These are phyloP conservation scores for Rafetus swinhoei DNA, from an alignment of 2,113 vertebrate species.

Conservation along the genomic window DNA sequence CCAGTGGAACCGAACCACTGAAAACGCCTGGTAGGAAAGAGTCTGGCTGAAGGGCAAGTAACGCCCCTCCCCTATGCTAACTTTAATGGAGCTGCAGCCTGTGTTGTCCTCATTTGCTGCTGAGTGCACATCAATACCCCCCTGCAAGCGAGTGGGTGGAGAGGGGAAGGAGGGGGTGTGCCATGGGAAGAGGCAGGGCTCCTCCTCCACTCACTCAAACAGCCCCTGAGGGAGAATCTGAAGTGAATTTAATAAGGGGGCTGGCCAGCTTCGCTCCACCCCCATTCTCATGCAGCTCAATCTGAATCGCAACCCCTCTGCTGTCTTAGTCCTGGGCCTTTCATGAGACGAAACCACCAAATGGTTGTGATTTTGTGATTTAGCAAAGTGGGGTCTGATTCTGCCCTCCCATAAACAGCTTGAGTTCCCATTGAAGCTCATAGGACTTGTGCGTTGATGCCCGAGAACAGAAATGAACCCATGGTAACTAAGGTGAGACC, in stretches of 20 bases:
- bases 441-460: not conserved
- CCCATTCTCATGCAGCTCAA: not conserved
- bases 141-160: not conserved
- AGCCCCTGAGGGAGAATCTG: not conserved
- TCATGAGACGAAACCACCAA: not conserved
- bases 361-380: not conserved
- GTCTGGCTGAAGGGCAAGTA: too few relatives aligned
- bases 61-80: too few relatives aligned
- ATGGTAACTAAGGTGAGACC: not conserved
- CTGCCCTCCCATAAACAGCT: not conserved
- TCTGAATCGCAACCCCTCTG: not conserved
- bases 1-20: too few relatives aligned
- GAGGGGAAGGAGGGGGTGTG: too few relatives aligned
- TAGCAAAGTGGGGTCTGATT: not conserved
- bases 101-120: not conserved
- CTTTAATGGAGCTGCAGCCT: too few relatives aligned
- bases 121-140: rapidly evolving
- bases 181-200: too few relatives aligned
- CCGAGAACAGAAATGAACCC: not conserved
- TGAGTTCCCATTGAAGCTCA: not conserved
- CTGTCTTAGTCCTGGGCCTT: not conserved
- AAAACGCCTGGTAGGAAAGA: too few relatives aligned
- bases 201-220: not conserved
- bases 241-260: too few relatives aligned
- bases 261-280: not conserved